Percentiles rank a stretch among this genome's conserved stretches.
phyloP scores from a whole-genome alignment of 2,797 vertebrate genomes.

The Poeciliopsis presidionis region DNA sequence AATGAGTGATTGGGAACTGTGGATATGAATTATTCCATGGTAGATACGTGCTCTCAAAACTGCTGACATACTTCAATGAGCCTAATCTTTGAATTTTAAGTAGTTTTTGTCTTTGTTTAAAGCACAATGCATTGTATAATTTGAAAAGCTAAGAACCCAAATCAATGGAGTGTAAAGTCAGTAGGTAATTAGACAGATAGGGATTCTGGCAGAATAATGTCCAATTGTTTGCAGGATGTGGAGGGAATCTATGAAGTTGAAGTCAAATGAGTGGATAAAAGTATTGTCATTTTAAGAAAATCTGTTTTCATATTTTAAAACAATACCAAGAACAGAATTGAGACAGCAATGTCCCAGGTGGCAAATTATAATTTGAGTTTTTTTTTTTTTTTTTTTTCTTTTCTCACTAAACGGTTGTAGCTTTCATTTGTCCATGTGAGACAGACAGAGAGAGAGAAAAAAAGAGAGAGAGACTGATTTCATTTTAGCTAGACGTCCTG shows the following conservation, averaged over 20 bases:
- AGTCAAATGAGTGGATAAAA: conserved; percentile 20
- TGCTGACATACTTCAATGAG: conserved; percentile 85
- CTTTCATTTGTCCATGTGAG: conserved; percentile 57
- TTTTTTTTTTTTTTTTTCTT: not conserved
- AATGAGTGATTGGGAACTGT: conserved; percentile 14
- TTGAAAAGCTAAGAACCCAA: conserved; percentile 88
- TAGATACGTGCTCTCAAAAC: conserved; percentile 65
- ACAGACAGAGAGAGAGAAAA: conserved; percentile 3
- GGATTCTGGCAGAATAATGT: conserved; percentile 81
- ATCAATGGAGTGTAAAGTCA: conserved; percentile 87
- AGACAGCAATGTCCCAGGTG: not conserved
- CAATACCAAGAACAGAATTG: not conserved
- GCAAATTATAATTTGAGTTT: conserved; percentile 35
- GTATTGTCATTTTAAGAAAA: conserved; percentile 12
- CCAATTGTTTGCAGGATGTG: conserved; percentile 69
- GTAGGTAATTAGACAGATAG: conserved; percentile 85
- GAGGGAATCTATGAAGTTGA: conserved; percentile 43
- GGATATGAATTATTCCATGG: conserved; percentile 47
- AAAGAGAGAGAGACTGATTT: conserved; percentile 66
- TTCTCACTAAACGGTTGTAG: conserved; percentile 49
- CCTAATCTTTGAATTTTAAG: conserved; percentile 90
- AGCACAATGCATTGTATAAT: conserved; percentile 91
- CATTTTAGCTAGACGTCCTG: conserved; percentile 62
- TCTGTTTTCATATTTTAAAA: conserved; percentile 1
- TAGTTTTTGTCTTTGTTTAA: conserved; percentile 87